phyloP scores from a whole-genome alignment of 1,140 invertebrate genomes.

The Bombus cullumanus region DNA sequence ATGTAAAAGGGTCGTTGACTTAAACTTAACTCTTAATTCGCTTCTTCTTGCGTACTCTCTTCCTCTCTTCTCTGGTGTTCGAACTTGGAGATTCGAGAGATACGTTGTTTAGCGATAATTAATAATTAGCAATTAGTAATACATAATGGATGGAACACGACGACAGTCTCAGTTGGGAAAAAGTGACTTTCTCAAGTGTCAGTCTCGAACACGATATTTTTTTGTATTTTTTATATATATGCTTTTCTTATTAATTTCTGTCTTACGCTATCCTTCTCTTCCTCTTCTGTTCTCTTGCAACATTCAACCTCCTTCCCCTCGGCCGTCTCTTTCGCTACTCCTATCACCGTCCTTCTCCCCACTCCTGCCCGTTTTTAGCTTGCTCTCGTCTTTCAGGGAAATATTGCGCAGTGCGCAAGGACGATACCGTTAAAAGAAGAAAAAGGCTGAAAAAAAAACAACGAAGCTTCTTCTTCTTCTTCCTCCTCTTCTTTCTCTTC shows the following conservation, averaged over 20 bases:
- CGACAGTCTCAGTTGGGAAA: slow-evolving; percentile 67
- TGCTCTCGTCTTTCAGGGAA: slow-evolving; percentile 30
- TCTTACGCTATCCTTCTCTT: background rate
- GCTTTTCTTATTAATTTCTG: background rate
- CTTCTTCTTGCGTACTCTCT: background rate
- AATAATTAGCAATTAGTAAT: slow-evolving; percentile 63
- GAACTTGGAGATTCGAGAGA: background rate
- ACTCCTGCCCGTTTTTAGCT: background rate
- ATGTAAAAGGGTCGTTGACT: slow-evolving; percentile 63
- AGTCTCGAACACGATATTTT: slow-evolving; percentile 60
- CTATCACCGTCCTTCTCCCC: slow-evolving; percentile 18
- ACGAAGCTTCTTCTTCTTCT: slow-evolving; percentile 6
- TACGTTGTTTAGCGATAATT: slow-evolving; percentile 38
- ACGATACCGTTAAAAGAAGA: slow-evolving; percentile 22
- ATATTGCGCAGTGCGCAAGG: slow-evolving; percentile 57
- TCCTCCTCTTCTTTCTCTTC: background rate
- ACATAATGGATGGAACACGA: slow-evolving; percentile 73
- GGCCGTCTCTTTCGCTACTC: background rate
- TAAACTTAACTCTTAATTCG: slow-evolving; percentile 57
- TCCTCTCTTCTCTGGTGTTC: background rate
- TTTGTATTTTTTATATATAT: background rate
- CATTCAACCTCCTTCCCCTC: slow-evolving; percentile 7
- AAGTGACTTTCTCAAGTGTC: slow-evolving; percentile 68
- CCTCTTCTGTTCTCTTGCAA: background rate
- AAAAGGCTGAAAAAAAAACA: slow-evolving; percentile 21